A percentile compares a stretch with the other conserved stretches of the same genome.
Evolutionary conservation across 37 sponge, comb jelly and placozoan species (phyloP).

Genomic region (Tethya wilhelma): DNA sequence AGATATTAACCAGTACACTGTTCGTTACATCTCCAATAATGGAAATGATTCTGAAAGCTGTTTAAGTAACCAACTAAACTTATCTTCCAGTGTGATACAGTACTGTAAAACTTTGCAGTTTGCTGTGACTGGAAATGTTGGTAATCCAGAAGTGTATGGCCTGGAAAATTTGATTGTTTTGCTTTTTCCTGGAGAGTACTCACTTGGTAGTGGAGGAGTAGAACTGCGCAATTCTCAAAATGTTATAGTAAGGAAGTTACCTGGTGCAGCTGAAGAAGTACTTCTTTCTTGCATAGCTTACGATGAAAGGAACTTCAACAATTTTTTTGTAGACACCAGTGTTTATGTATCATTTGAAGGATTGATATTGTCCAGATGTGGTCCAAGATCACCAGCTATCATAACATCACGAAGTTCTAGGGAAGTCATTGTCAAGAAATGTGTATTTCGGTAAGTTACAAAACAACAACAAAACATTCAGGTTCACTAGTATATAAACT

Average conservation of each 20-base stretch:
- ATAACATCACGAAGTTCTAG: background rate
- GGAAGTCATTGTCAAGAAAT: background rate
- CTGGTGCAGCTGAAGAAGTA: background rate
- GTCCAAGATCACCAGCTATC: background rate
- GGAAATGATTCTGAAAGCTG: background rate
- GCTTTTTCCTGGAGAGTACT: slow-evolving; percentile 4
- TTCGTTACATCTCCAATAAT: background rate
- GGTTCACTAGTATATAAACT: too few species aligned
- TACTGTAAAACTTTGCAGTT: slow-evolving; percentile 1
- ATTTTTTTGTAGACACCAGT: background rate
- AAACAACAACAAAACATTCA: background rate
- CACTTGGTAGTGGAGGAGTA: background rate
- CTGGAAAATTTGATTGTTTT: background rate
- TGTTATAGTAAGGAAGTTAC: background rate
- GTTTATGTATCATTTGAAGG: slow-evolving; percentile 1
- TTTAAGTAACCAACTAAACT: background rate
- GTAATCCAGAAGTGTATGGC: background rate
- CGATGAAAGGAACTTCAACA: background rate
- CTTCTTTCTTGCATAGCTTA: background rate
- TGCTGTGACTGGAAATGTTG: background rate
- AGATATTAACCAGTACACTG: background rate
- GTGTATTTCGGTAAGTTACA: slow-evolving; percentile 10
- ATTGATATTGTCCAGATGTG: slow-evolving; percentile 12
- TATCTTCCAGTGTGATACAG: too few species aligned
- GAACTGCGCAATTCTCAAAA: background rate